Evolutionary conservation across 2,888 invertebrate genomes (phyloP), one percentile per base, ranked within the genome.

Genomic region (Tetragonula carbonaria): DNA sequence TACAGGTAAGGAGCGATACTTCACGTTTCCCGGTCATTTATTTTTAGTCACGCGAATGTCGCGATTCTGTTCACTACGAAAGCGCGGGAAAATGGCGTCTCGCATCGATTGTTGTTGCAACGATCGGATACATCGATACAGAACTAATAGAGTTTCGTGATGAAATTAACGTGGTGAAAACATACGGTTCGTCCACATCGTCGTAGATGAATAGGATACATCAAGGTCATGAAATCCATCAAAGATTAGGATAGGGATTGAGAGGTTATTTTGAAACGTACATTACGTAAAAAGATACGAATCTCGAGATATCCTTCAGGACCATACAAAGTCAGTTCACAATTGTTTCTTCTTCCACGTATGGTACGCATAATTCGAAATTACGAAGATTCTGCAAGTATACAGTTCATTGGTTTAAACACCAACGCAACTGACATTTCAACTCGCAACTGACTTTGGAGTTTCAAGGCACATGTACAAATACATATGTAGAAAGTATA

Each of bases 11-110:
- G 16, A 71, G 59, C 13, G 16, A 13, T 65, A 45, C 78, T 67
- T 67, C 21, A 28, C 21, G n/a, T 65, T 71, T 66, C 59, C 65
- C 38, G 2, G 53, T 18, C 5, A 16, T 18, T 55, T 80, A 72
- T 62, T 80, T 77, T 66, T 77, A 71, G 59, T 71, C 38, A 38
- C 51, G 59, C 50, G 45, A 55, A 45, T 50, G 51, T 51, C 38
- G 53, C 65, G 74, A 53, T 66, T 74, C 38, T 23, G 21, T 18
- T 45, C 45, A 13, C 63, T 33, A 4, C 23, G n/a, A 38, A 66
- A 75, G 4, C 45, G 62, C 53, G 63, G 53, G 28, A 57, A 53
- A 51, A 28, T 59, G 18, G 45, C n/a, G n/a, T n/a, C 14, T 23
- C 4, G 21, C 28, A 6, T 33, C 4, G 14, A 53, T 23, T n/a